A percentile compares a stretch with the other conserved stretches of the same genome.
Conservation (phyloP, 53 echinoderm and acorn worm genomes). For the Apostichopus leukothele region DNA sequence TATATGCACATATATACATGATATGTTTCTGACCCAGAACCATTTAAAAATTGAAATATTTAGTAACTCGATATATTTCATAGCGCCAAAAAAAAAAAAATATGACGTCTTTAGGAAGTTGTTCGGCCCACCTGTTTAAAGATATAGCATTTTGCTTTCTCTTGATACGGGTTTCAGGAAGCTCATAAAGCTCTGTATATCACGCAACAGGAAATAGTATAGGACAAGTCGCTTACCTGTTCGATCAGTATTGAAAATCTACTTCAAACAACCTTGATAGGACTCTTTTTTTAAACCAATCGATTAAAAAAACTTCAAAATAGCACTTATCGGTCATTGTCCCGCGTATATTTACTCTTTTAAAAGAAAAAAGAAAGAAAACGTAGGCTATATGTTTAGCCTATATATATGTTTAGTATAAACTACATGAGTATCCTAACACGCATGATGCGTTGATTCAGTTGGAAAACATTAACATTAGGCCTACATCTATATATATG, state of each 20-base stretch:
- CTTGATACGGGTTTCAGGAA: slow-evolving; percentile 19
- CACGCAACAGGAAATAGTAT: slow-evolving; percentile 33
- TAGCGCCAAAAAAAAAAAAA: not conserved
- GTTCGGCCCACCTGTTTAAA: slow-evolving; percentile 34
- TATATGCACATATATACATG: too few species aligned
- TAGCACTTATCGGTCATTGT: not conserved
- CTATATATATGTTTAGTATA: too few species aligned
- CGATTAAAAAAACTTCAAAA: too few species aligned
- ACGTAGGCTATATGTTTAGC: too few species aligned
- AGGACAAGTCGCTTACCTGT: slow-evolving; percentile 10
- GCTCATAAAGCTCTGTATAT: slow-evolving; percentile 15
- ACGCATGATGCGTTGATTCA: too few species aligned
- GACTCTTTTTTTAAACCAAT: not conserved
- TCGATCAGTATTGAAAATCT: not conserved
- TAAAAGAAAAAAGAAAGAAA: not conserved
- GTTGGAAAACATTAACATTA: too few species aligned
- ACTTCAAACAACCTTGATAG: not conserved
- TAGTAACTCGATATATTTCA: not conserved
- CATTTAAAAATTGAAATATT: too few species aligned
- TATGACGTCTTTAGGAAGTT: slow-evolving; percentile 20
- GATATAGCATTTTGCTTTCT: slow-evolving; percentile 13
- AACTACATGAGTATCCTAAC: too few species aligned
- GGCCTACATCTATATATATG: too few species aligned
- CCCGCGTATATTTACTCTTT: not conserved
- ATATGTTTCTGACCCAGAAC: too few species aligned